A percentile compares a stretch with the other conserved stretches of the same genome.
phyloP scores from a whole-genome alignment of 2,113 vertebrate species.

The Anolis sagrei region DNA sequence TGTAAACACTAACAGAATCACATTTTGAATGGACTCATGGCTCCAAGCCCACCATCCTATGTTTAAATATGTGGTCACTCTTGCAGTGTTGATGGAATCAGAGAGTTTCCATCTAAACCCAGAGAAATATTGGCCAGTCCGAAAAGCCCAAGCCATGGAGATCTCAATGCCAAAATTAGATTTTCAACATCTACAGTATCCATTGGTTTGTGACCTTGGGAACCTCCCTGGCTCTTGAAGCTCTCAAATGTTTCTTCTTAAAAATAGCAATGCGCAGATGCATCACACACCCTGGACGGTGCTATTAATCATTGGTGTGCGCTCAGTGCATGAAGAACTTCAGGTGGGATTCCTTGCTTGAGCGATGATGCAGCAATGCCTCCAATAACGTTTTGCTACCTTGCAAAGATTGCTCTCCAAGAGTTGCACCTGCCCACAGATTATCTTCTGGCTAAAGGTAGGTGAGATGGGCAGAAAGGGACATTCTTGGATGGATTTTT shows the following conservation, averaged over 20 bases:
- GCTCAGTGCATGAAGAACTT: not conserved
- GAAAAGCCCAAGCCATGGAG: not conserved
- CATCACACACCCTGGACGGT: not conserved
- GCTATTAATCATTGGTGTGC: not conserved
- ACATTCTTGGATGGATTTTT: too few species aligned
- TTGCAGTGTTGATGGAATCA: not conserved
- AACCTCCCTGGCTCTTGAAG: not conserved
- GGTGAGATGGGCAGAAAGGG: not conserved
- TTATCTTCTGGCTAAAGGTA: too few species aligned
- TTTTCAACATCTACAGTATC: not conserved
- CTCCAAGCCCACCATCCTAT: too few species aligned
- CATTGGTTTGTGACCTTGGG: slow-evolving; percentile 14
- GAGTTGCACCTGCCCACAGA: not conserved
- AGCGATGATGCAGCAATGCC: not conserved
- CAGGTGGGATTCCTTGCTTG: slow-evolving; percentile 8
- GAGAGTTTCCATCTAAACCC: not conserved
- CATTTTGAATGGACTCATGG: too few species aligned
- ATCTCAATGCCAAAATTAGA: not conserved
- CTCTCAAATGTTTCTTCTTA: not conserved
- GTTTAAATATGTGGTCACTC: not conserved
- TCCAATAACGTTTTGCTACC: not conserved
- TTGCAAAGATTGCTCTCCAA: not conserved
- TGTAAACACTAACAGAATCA: too few species aligned
- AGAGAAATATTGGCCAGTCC: not conserved
- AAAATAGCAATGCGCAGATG: not conserved